Base-by-base conservation (phyloP, 2,113 vertebrate species). In the Mellivora capensis region DNA sequence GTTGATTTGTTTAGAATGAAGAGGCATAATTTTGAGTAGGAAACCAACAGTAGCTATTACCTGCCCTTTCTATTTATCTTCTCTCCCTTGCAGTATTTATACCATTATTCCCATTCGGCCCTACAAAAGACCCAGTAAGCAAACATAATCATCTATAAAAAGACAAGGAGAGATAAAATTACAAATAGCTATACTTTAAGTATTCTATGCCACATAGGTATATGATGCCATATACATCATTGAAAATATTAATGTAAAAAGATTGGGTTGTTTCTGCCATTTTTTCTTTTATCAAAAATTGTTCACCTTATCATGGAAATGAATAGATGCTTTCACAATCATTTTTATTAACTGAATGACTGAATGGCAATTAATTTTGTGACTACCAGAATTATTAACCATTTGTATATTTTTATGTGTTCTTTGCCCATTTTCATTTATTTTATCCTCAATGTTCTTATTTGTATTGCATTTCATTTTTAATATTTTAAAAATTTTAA, bases 221-320 rank as follows among this genome's bases (percentile, higher is more conserved):
- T 54, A 18, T 2, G 1, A 54, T 54, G 52, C 52, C 64, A 42
- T 79, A 71, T 31, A 57, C 39, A 3, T 9, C 7, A 6, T 69
- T 7, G 34, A 71, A 80, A 69, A 69, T 52, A 59, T 82, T 74
- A 84, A 67, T 31, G 1, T 5, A 77, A 6, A 77, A 74, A 49
- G 81, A 67, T 39, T 21, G 72, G 47, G 25, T 27, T 59, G 5
- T 90, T 81, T 91, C 42, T 57, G 39, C 80, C 42, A 71, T 47
- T 94, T 90, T 90, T 86, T 93, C 47, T 97, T 86, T 76, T 54
- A 47, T 54, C 18, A 80, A 49, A 88, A 21, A 83, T 34, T 79
- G 4, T 49, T 86, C 21, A 31, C 59, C 23, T 80, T 96, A 37
- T 17, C 14, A 29, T 69, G 27, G 12, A 91, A 90, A 90, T 69